Percentiles rank a stretch among this genome's conserved stretches.
These are phyloP conservation scores for Sphaerophoria rueppellii DNA, from an alignment of 2,888 invertebrate genomes.

Conservation along the genomic window DNA sequence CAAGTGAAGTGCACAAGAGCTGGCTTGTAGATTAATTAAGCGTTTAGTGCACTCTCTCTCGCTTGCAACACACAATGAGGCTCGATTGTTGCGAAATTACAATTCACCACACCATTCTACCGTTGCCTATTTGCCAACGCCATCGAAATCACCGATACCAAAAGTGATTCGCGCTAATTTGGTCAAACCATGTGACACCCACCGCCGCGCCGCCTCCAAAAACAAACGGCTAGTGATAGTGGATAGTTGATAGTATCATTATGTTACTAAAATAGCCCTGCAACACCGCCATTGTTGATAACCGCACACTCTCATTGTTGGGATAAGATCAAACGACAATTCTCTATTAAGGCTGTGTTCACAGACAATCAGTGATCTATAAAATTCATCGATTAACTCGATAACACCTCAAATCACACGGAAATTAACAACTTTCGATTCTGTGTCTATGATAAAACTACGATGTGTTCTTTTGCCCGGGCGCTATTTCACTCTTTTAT, in stretches of 20 bases:
- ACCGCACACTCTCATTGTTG: constrained; percentile 11
- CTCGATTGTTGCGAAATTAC: constrained; percentile 57
- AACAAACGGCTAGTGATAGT: neutral
- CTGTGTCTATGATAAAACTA: constrained; percentile 38
- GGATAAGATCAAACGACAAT: constrained; percentile 25
- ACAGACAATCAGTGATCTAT: constrained; percentile 59
- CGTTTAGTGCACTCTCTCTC: constrained; percentile 57
- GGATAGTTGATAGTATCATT: too few species aligned
- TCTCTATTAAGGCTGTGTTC: constrained; percentile 12
- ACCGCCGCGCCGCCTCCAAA: constrained; percentile 13
- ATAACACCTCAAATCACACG: constrained; percentile 71
- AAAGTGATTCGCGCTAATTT: constrained; percentile 59
- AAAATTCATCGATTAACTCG: constrained; percentile 71
- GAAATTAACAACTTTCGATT: constrained; percentile 35
- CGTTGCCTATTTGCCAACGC: neutral
- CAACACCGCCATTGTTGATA: constrained; percentile 13
- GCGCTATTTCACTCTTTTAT: constrained; percentile 28
- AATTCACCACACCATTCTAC: constrained; percentile 53
- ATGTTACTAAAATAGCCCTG: neutral
- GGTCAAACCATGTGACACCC: constrained; percentile 28
- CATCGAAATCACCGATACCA: neutral
- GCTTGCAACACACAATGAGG: constrained; percentile 5
- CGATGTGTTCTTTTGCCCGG: neutral
- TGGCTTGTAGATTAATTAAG: constrained; percentile 57
- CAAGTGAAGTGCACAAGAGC: neutral